Base-by-base conservation (phyloP, 2,113 vertebrate species). In the Columba janthina region DNA sequence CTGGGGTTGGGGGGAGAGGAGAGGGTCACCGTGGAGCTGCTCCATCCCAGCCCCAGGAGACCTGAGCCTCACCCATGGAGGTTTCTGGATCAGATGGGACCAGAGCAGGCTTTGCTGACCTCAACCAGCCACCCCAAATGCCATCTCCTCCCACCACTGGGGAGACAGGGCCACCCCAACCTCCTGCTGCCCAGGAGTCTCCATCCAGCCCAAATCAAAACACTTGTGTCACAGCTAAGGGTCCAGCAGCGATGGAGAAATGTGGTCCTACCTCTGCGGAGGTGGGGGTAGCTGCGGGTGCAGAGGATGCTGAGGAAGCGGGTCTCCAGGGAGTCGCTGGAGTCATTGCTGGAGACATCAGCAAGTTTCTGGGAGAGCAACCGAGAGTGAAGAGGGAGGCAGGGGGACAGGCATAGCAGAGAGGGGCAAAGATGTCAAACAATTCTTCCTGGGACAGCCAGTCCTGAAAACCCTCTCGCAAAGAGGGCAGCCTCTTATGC, bases 301-400 rank as follows among this genome's bases (percentile, higher is more conserved):
- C 99, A 99, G 94, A 99, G 98, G 92, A 99, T 97, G 65, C 97
- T 99, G 99, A 99, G 98, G 96, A 99, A 99, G 36, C 98, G 99
- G 1, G 99, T 99, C 93, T 99, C 98, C 97, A 99, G 97, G 72
- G 99, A 99, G 36, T 98, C 98, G 0, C 89, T 81, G 86, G 98
- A 98, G 13, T 99, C 99, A 0, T 98, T 99, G 15, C 99, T 98
- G 84, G 98, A 98, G 2, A 98, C 98, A 2, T 99, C 98, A 7
- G 98, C 98, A 31, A 99, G 98, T 96, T 99, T 99, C 99, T 99
- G 89, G 7, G 80, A 81, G 70, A 94, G 22, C 61, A 92, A 58
- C 9, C 9, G 6, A 5, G 26, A 62, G 48, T 61, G 21, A 53
- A 88, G 36, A 85, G 6, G 38, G 40, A 54, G 17, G 12, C 16